Conservation (phyloP, 2,888 invertebrate genomes). For the Lasioglossum oenotherae region DNA sequence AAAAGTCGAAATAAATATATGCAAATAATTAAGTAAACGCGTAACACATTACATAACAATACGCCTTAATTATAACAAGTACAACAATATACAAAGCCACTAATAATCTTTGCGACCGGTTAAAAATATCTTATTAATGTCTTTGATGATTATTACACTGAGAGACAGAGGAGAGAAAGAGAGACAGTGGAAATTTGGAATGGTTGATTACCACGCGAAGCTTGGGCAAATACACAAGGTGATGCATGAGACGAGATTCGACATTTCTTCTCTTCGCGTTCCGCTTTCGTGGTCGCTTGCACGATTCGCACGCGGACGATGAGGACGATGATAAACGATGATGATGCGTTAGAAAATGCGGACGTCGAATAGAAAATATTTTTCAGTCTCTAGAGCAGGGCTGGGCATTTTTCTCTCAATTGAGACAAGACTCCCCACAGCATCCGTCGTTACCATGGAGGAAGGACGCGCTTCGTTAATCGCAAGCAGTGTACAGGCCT, state of each 20-base stretch:
- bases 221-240: conserved; percentile 63
- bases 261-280: conserved; percentile 39
- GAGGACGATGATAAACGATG: conserved; percentile 41
- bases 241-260: conserved; percentile 75
- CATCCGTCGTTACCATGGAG: too few relatives aligned
- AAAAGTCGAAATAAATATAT: conserved; percentile 74
- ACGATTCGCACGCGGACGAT: conserved; percentile 45
- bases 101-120: conserved; percentile 54
- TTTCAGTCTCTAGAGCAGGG: conserved; percentile 49
- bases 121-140: conserved; percentile 49
- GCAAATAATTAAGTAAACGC: conserved; percentile 72
- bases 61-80: conserved; percentile 69
- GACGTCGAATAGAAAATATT: conserved; percentile 73
- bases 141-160: conserved; percentile 59
- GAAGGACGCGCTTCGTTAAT: too few relatives aligned
- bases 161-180: conserved; percentile 10
- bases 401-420: too few relatives aligned
- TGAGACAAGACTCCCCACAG: too few relatives aligned
- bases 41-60: conserved; percentile 73
- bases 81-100: conserved; percentile 76
- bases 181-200: conserved; percentile 68
- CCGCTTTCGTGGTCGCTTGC: conserved; percentile 17
- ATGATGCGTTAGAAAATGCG: conserved; percentile 65
- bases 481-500: too few relatives aligned
- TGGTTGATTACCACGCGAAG: conserved; percentile 66